phyloP scores from a whole-genome alignment of 2,888 invertebrate species.

The Gasteruption jaculator region DNA sequence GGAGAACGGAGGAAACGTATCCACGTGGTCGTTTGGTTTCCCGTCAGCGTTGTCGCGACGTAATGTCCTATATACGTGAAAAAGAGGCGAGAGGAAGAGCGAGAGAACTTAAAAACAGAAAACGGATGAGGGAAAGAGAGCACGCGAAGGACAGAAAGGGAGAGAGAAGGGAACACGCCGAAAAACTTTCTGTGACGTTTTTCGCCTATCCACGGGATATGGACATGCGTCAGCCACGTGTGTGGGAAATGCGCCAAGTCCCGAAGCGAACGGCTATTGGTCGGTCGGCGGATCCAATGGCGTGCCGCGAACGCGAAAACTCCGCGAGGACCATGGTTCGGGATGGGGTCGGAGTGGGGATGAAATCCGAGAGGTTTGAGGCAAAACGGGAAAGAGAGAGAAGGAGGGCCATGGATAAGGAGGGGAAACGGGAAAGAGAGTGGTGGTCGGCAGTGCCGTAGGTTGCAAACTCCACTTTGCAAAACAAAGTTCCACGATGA shows the following conservation, averaged over 20 bases:
- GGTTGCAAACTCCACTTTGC: neutral
- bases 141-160: too few species aligned
- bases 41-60: too few species aligned
- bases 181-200: slow-evolving; percentile 46
- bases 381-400: slow-evolving; percentile 19
- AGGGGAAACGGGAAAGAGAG: slow-evolving; percentile 23
- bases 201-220: slow-evolving; percentile 41
- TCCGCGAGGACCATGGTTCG: neutral
- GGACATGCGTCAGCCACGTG: slow-evolving; percentile 47
- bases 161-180: too few species aligned
- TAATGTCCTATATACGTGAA: slow-evolving; percentile 8
- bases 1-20: slow-evolving; percentile 1
- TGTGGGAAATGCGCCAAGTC: slow-evolving; percentile 44
- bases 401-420: slow-evolving; percentile 10
- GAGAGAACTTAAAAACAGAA: too few species aligned
- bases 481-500: neutral
- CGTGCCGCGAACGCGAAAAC: slow-evolving; percentile 13
- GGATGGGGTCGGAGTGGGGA: slow-evolving; percentile 19
- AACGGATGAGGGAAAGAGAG: slow-evolving; percentile 10
- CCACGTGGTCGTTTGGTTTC: too few species aligned
- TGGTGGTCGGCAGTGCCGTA: slow-evolving; percentile 3
- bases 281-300: slow-evolving; percentile 27
- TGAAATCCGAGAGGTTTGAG: slow-evolving; percentile 21
- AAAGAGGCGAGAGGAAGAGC: slow-evolving; percentile 13
- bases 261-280: slow-evolving; percentile 33